Percentiles rank a stretch among this genome's conserved stretches.
phyloP scores from a whole-genome alignment of 2,888 invertebrate genomes.

The Torymus tubicola region DNA sequence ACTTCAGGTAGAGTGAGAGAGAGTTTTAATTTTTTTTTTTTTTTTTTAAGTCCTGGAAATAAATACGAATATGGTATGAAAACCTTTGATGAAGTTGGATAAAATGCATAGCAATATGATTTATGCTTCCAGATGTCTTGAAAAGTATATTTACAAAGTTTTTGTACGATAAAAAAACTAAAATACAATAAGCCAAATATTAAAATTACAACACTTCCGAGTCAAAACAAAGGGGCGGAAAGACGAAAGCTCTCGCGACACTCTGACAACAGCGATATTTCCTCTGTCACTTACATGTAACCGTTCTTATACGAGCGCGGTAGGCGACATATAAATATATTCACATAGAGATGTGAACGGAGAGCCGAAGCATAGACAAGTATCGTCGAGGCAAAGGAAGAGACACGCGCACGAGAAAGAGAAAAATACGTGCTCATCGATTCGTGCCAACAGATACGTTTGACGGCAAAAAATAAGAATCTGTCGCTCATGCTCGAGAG shows the following conservation, averaged over 20 bases:
- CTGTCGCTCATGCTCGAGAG: slow-evolving; percentile 11
- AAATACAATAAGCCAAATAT: not conserved
- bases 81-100: too few species aligned
- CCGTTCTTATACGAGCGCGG: not conserved
- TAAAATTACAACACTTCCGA: slow-evolving; percentile 6
- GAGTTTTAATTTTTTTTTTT: too few species aligned
- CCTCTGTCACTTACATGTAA: slow-evolving; percentile 45
- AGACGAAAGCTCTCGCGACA: not conserved
- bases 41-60: too few species aligned
- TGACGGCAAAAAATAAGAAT: slow-evolving; percentile 40
- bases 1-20: too few species aligned
- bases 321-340: not conserved
- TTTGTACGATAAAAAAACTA: too few species aligned
- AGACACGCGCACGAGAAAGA: slow-evolving; percentile 1
- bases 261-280: slow-evolving; percentile 41
- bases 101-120: too few species aligned
- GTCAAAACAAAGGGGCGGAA: not conserved
- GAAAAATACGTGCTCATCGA: slow-evolving; percentile 26
- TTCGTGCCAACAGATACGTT: slow-evolving; percentile 32
- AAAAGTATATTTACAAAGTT: too few species aligned
- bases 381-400: not conserved
- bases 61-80: too few species aligned
- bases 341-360: not conserved
- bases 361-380: slow-evolving; percentile 10
- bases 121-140: too few species aligned